These are phyloP conservation scores for Dorcus hopei DNA, from an alignment of 2,888 invertebrate genomes.

Conservation along the genomic window DNA sequence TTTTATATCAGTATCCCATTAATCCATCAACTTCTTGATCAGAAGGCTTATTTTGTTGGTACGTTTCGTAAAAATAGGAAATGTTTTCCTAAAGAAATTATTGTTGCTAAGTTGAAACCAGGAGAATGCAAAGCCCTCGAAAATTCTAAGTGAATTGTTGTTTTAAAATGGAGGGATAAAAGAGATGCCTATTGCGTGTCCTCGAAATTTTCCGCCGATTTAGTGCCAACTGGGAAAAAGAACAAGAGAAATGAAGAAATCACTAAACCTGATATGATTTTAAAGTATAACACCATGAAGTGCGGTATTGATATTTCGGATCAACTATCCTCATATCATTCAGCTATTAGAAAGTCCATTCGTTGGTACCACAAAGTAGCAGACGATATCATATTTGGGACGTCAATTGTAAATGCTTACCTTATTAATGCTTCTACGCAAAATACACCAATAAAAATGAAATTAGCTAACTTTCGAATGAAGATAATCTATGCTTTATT, in stretches of 20 bases:
- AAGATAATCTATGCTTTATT: background rate
- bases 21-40: background rate
- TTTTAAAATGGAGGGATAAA: background rate
- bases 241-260: background rate
- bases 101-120: background rate
- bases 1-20: background rate
- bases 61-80: background rate
- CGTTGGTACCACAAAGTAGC: too few species aligned
- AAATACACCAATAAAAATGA: background rate
- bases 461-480: background rate
- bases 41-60: background rate
- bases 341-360: background rate
- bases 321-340: conserved; percentile 1
- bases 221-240: background rate
- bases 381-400: too few species aligned
- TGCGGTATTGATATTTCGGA: background rate
- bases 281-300: background rate
- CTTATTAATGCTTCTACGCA: background rate
- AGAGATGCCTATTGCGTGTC: background rate
- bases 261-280: background rate
- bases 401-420: too few species aligned
- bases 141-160: background rate
- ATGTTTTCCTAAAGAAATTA: background rate
- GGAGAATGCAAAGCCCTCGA: background rate
- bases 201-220: background rate